Evolutionary conservation across 2,113 vertebrate species (phyloP).

Genomic region (Muscicapa adusta): DNA sequence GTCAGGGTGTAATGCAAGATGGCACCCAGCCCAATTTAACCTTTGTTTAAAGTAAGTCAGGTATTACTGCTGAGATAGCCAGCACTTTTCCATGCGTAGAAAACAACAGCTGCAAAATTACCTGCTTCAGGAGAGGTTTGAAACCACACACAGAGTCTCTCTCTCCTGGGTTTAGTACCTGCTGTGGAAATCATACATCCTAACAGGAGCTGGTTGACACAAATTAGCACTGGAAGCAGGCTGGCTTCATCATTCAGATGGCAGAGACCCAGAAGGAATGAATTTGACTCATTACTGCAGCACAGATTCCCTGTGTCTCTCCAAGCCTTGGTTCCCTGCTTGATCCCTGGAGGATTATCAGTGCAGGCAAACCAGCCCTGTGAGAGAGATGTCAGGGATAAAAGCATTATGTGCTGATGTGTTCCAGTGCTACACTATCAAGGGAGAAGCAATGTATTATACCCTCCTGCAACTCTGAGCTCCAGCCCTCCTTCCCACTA

Average conservation of each 20-base stretch:
- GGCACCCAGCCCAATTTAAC: not conserved
- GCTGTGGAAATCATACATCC: not conserved
- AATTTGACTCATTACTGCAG: not conserved
- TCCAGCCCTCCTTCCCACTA: not conserved
- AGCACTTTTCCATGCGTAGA: not conserved
- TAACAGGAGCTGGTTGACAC: not conserved
- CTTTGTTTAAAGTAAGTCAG: not conserved
- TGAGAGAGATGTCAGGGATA: not conserved
- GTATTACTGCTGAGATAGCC: not conserved
- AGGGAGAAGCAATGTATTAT: not conserved
- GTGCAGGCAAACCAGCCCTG: not conserved
- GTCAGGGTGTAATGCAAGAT: not conserved
- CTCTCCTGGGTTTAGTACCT: not conserved
- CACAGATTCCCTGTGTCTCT: not conserved
- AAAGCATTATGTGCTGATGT: not conserved
- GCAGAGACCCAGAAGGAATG: not conserved
- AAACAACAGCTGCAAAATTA: not conserved
- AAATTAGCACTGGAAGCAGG: not conserved
- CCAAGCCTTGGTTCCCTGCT: not conserved
- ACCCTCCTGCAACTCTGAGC: not conserved
- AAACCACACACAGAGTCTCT: not conserved
- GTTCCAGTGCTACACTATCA: not conserved
- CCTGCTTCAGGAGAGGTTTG: not conserved
- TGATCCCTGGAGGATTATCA: not conserved
- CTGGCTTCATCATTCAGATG: not conserved